Evolutionary conservation across 64 coral and sea anemone species (phyloP).

Genomic region (Dendrophyllia cribrosa): DNA sequence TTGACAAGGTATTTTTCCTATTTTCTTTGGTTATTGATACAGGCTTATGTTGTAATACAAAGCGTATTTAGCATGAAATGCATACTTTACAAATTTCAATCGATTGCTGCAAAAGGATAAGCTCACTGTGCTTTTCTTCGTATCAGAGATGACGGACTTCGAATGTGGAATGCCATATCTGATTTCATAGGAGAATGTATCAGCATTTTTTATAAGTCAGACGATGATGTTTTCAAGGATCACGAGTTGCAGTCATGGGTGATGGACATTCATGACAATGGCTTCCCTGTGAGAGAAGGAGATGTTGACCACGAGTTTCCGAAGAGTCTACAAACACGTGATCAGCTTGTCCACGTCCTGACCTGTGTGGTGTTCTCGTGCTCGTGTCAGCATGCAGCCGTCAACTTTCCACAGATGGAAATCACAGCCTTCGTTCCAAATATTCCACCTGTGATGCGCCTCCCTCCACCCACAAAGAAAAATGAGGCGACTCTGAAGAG

Average conservation of each 20-base stretch:
- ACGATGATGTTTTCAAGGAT: slow-evolving; percentile 69
- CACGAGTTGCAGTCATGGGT: slow-evolving; percentile 83
- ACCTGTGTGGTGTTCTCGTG: slow-evolving; percentile 83
- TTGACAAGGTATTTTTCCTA: too few species aligned
- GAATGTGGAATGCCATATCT: slow-evolving; percentile 70
- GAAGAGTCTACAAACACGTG: slow-evolving; percentile 39
- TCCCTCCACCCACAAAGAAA: slow-evolving; percentile 82
- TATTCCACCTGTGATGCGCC: slow-evolving; percentile 77
- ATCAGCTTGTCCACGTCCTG: slow-evolving; percentile 69
- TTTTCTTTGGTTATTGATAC: too few species aligned
- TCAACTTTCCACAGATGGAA: slow-evolving; percentile 88
- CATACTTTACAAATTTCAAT: too few species aligned
- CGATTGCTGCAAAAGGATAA: too few species aligned
- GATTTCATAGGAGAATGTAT: slow-evolving; percentile 69
- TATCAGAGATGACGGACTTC: slow-evolving; percentile 82
- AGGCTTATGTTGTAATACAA: too few species aligned
- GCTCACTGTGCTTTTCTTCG: too few species aligned
- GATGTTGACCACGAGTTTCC: slow-evolving; percentile 86
- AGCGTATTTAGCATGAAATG: too few species aligned
- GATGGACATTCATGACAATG: slow-evolving; percentile 81
- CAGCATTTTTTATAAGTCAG: slow-evolving; percentile 50
- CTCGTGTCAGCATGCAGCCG: slow-evolving; percentile 87
- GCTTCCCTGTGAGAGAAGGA: slow-evolving; percentile 62
- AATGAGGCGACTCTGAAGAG: slow-evolving; percentile 59
- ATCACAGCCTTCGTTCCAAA: slow-evolving; percentile 82